Evolutionary conservation across 2,888 invertebrate species (phyloP).

Genomic region (Tryphoninae sp.): DNA sequence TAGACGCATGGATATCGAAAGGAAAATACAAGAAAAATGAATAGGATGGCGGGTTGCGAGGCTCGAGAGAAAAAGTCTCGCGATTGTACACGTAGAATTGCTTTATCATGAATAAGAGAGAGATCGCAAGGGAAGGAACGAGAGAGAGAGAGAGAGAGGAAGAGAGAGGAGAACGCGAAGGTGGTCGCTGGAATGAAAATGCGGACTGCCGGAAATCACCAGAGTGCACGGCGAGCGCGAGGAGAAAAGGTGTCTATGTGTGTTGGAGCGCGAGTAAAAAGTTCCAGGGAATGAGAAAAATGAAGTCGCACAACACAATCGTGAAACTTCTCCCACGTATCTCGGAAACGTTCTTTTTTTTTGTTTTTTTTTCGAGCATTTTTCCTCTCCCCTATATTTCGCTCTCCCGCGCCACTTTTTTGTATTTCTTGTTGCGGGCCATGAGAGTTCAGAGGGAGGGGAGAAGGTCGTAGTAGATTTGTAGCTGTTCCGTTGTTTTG

Average conservation of each 20-base stretch:
- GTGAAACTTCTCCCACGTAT: conserved; percentile 35
- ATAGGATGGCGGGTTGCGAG: conserved; percentile 28
- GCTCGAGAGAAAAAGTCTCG: conserved; percentile 31
- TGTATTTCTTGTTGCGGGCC: conserved; percentile 31
- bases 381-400: conserved; percentile 10
- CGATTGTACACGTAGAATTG: conserved; percentile 3
- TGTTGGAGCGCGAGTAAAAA: conserved; percentile 21
- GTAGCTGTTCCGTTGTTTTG: conserved; percentile 49
- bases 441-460: background rate
- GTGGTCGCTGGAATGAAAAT: conserved; percentile 39
- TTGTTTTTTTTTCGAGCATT: background rate
- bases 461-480: conserved; percentile 36
- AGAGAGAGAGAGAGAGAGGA: background rate
- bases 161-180: background rate
- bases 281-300: conserved; percentile 50
- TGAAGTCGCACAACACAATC: conserved; percentile 59
- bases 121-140: background rate
- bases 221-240: conserved; percentile 5
- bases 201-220: conserved; percentile 19
- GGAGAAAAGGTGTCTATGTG: conserved; percentile 16
- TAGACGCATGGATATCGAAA: conserved; percentile 27
- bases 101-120: conserved; percentile 26
- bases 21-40: conserved; percentile 11
- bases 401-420: conserved; percentile 16
- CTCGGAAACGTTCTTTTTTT: background rate